Conservation (phyloP, 2,888 invertebrate species). For the Papilio elwesi region DNA sequence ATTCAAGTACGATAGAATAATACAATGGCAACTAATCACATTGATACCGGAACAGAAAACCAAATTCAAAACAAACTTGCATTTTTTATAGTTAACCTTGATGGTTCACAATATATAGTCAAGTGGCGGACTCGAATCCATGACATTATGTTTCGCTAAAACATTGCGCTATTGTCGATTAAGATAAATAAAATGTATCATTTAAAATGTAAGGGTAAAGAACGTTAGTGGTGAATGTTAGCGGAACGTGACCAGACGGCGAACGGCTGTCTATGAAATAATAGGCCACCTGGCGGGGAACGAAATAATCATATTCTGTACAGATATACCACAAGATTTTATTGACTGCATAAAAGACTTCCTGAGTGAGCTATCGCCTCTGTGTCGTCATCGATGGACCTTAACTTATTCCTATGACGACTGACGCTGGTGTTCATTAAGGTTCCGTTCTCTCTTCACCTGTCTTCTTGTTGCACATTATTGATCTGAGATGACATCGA, state of each 20-base stretch:
- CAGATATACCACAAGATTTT: neutral
- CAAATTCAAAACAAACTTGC: slow-evolving; percentile 8
- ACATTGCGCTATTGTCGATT: no score
- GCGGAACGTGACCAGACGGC: slow-evolving; percentile 81
- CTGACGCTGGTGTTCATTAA: no score
- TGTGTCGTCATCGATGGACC: no score
- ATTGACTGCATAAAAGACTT: no score
- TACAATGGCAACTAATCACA: no score
- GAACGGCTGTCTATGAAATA: slow-evolving; percentile 58
- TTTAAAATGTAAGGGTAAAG: slow-evolving; percentile 68
- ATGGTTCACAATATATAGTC: neutral
- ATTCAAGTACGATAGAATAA: no score
- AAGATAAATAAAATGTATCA: slow-evolving; percentile 62
- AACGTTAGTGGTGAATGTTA: slow-evolving; percentile 77
- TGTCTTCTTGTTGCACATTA: no score
- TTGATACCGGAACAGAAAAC: neutral
- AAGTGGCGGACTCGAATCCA: no score
- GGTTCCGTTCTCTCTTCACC: no score
- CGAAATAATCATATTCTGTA: neutral
- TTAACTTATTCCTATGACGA: no score
- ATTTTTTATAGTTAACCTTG: neutral
- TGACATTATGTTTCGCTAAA: neutral
- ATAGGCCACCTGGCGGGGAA: slow-evolving; percentile 11
- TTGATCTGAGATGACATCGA: no score
- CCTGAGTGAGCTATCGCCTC: no score